A percentile compares a stretch with the other conserved stretches of the same genome.
Conservation (phyloP, 2,888 invertebrate species). For the Tetragonisca angustula region DNA sequence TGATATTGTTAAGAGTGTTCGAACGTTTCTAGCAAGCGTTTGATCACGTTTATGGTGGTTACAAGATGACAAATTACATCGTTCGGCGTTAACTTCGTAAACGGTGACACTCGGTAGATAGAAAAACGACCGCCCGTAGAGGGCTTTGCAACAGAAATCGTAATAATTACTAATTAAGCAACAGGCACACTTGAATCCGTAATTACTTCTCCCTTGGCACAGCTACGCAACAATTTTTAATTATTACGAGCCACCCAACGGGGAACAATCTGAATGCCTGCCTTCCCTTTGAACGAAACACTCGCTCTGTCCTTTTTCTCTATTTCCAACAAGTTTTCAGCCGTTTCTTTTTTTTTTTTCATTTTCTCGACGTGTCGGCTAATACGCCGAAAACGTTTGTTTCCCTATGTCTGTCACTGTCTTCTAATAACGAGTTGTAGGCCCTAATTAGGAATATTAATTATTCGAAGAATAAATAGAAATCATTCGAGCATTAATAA, state of each 20-base stretch:
- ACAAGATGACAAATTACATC: neutral
- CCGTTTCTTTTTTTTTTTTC: neutral
- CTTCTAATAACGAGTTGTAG: neutral
- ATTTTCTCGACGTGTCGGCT: neutral
- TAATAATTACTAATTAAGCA: constrained; percentile 61
- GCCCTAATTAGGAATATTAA: too few relatives aligned
- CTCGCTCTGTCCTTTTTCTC: neutral
- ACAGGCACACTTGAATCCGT: constrained; percentile 51
- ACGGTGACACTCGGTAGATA: constrained; percentile 40
- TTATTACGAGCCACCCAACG: constrained; percentile 42
- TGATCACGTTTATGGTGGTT: neutral
- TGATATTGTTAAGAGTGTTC: neutral
- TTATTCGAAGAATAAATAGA: neutral
- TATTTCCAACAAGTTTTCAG: neutral
- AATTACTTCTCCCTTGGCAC: constrained; percentile 42
- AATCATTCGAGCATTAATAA: neutral
- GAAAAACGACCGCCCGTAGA: constrained; percentile 5
- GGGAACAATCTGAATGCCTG: constrained; percentile 25
- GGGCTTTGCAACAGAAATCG: constrained; percentile 37
- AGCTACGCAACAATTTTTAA: constrained; percentile 52
- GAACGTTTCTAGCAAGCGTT: neutral
- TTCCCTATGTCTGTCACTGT: neutral
- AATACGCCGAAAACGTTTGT: constrained; percentile 8
- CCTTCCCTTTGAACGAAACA: constrained; percentile 5
- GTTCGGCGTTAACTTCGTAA: neutral